Percentiles rank a stretch among this genome's conserved stretches.
These are phyloP conservation scores for Upupa epops DNA, from an alignment of 2,113 vertebrate species.

Conservation along the genomic window DNA sequence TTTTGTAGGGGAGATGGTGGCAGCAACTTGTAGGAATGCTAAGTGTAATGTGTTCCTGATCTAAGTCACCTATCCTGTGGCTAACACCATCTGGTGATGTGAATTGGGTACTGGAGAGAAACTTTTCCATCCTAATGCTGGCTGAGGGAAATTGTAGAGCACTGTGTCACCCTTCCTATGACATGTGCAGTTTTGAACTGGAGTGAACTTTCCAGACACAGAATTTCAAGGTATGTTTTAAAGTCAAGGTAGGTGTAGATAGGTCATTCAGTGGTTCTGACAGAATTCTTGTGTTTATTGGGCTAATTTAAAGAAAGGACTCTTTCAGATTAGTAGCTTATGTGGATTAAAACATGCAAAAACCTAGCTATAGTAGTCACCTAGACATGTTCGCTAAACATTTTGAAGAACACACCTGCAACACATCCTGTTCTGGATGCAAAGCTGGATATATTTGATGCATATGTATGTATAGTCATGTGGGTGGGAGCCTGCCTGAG, in stretches of 20 bases:
- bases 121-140: neutral
- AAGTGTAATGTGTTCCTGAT: neutral
- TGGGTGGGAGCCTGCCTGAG: neutral
- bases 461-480: neutral
- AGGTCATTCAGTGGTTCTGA: neutral
- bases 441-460: neutral
- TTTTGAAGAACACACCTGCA: neutral
- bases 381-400: accelerated
- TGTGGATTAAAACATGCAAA: neutral
- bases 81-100: neutral
- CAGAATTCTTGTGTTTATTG: neutral
- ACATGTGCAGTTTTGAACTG: neutral
- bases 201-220: neutral
- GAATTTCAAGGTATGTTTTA: neutral
- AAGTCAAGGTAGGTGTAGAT: neutral
- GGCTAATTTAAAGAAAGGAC: neutral
- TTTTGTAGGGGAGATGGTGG: neutral
- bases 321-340: neutral
- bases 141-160: neutral
- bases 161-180: neutral
- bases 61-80: neutral
- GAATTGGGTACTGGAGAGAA: neutral
- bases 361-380: accelerated
- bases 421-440: neutral
- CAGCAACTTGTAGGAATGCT: neutral